Evolutionary conservation across 2,113 vertebrate genomes (phyloP).

Genomic region (Acinonyx jubatus): DNA sequence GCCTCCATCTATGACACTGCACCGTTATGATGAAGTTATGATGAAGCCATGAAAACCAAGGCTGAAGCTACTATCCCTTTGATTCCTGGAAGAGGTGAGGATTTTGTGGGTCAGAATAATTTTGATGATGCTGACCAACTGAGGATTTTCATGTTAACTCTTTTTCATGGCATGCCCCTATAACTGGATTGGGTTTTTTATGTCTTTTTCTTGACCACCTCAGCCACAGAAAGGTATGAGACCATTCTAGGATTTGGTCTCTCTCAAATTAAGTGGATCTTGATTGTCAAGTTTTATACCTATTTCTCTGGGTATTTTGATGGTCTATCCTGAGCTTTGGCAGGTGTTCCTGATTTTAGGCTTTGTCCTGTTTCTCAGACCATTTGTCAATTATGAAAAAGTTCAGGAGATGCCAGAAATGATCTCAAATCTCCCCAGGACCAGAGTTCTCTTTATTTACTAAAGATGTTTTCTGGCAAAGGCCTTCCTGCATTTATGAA

Average conservation of each 20-base stretch:
- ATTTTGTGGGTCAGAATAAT: slow-evolving; percentile 95
- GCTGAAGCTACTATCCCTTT: slow-evolving; percentile 92
- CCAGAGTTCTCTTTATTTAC: slow-evolving; percentile 98
- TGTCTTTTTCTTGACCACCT: slow-evolving; percentile 99
- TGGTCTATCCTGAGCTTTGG: slow-evolving; percentile 96
- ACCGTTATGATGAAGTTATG: slow-evolving; percentile 97
- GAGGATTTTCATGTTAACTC: slow-evolving; percentile 97
- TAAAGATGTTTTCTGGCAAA: slow-evolving; percentile 90
- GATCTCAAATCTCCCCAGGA: slow-evolving; percentile 93
- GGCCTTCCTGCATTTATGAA: slow-evolving; percentile 87
- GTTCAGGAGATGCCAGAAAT: slow-evolving; percentile 97
- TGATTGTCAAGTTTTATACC: slow-evolving; percentile 91
- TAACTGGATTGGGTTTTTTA: slow-evolving; percentile 99
- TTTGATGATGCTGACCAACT: slow-evolving; percentile 97
- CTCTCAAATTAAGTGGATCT: slow-evolving; percentile 98
- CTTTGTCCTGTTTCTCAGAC: slow-evolving; percentile 96
- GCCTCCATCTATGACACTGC: slow-evolving; percentile 95
- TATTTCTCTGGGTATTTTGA: slow-evolving; percentile 98
- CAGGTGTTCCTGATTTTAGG: slow-evolving; percentile 96
- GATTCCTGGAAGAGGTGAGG: slow-evolving; percentile 94
- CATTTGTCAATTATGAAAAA: slow-evolving; percentile 96
- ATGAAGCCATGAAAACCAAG: slow-evolving; percentile 96
- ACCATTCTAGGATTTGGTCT: slow-evolving; percentile 98
- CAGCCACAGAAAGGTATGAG: slow-evolving; percentile 96
- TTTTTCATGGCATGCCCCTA: slow-evolving; percentile 99